A percentile compares a stretch with the other conserved stretches of the same genome.
phyloP scores from a whole-genome alignment of 2,113 vertebrate genomes.

The Notarius lentiginosus region DNA sequence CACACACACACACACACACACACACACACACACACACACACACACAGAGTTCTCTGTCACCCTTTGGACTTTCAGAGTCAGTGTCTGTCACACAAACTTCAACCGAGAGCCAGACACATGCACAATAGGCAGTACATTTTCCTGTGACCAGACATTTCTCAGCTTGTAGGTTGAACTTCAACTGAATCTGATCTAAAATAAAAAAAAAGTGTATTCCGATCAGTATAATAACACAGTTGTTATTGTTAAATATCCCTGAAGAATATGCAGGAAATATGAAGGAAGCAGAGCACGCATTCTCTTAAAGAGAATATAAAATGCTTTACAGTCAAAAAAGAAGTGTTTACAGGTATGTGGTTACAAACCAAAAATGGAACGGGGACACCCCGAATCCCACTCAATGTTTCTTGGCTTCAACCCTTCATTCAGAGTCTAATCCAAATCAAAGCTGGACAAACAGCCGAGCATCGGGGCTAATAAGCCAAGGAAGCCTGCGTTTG shows the following conservation, averaged over 20 bases:
- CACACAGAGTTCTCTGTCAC: constrained; percentile 17
- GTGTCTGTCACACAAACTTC: constrained; percentile 29
- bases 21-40: constrained; percentile 14
- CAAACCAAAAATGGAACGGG: neutral
- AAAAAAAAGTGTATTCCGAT: too few species aligned
- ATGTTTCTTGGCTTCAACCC: neutral
- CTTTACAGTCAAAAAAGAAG: neutral
- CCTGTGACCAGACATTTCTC: neutral
- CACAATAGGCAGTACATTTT: neutral
- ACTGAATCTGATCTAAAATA: neutral
- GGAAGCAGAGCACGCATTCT: neutral
- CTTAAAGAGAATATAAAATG: neutral
- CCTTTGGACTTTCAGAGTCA: constrained; percentile 21
- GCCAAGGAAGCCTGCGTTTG: constrained; percentile 50
- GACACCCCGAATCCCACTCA: neutral
- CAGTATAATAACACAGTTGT: neutral
- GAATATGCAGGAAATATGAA: too few species aligned
- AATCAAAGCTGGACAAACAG: constrained; percentile 60
- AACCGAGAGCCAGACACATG: neutral
- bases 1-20: constrained; percentile 32
- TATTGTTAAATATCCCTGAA: neutral
- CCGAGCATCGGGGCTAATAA: constrained; percentile 69
- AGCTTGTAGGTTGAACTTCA: neutral
- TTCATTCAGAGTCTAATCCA: constrained; percentile 59
- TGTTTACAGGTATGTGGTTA: neutral